Base-by-base conservation (phyloP, 2,888 invertebrate genomes). In the Trichogramma evanescens region DNA sequence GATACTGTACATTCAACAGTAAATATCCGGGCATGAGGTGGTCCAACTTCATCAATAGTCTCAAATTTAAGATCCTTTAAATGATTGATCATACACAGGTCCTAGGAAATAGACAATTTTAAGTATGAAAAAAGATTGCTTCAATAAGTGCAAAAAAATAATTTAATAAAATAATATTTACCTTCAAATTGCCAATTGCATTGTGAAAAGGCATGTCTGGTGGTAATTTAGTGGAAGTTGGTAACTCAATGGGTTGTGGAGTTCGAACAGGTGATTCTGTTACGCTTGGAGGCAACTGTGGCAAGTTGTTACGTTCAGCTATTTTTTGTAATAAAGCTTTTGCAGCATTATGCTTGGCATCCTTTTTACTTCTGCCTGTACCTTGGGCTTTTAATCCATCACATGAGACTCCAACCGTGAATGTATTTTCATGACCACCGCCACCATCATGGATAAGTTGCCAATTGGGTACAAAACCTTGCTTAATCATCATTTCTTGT, bases 21-120 rank as follows among this genome's bases (percentile, higher is more conserved):
- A 74, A 88, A 88, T 66, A 82, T 79, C 67, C 84, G 82, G 58
- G 80, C 80, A 78, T 88, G 88, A 46, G 88, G 82, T 13, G 87
- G 87, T 50, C 88, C 88, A 66, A 85, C 81, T 74, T 85, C 86
- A 10, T 82, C 81, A 63, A 84, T 80, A 71, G 83, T 80, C 59
- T 74, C 70, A 75, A 84, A 87, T 50, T 75, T 71, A 4, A 83
- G 83, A 9, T 72, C 73, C 13, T 82, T 79, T 56, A 88, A 78
- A 63, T 80, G 81, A 58, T 79, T 73, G 4, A 70, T 70, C 0
- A 65, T 51, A 62, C 80, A 80, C 3, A 79, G 64, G 49, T 75
- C 74, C 69, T 75, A 62, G 54, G 53, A 66, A 68, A 13, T 57
- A 56, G 43, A 44, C 38, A 26, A 50, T 5, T 51, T 26, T 10